Conservation (phyloP, 1,140 invertebrate species). For the Papilio dardanus region DNA sequence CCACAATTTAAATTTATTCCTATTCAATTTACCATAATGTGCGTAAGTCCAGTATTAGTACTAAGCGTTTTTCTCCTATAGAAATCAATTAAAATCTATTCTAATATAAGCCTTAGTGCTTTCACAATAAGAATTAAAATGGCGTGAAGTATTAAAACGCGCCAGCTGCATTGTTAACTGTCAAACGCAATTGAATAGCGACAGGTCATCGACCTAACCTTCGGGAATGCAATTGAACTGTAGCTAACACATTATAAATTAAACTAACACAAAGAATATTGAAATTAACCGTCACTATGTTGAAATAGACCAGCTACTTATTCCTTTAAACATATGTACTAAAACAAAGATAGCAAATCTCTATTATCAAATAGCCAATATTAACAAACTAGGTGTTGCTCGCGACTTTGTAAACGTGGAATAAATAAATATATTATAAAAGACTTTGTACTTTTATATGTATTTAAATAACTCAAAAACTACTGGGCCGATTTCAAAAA, state of each 20-base stretch:
- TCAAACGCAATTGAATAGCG: conserved; percentile 30
- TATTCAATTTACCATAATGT: neutral
- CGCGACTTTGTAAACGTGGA: no score
- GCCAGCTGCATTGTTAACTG: conserved; percentile 10
- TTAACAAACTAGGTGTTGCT: no score
- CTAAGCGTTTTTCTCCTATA: neutral
- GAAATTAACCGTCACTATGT: neutral
- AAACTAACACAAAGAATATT: neutral
- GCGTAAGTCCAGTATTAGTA: neutral
- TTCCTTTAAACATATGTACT: no score
- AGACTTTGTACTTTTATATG: no score
- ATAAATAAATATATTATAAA: no score
- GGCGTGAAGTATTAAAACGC: neutral
- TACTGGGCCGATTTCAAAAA: no score
- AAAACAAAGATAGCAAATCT: no score
- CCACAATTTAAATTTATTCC: neutral
- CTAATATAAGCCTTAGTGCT: neutral
- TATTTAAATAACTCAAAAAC: no score
- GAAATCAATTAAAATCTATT: neutral
- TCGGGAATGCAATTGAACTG: conserved; percentile 27
- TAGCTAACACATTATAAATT: neutral
- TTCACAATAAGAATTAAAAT: neutral
- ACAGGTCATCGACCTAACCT: conserved; percentile 35
- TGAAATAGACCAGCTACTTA: no score
- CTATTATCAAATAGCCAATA: no score